phyloP scores from a whole-genome alignment of 2,888 invertebrate genomes.

The Leptothorax acervorum region DNA sequence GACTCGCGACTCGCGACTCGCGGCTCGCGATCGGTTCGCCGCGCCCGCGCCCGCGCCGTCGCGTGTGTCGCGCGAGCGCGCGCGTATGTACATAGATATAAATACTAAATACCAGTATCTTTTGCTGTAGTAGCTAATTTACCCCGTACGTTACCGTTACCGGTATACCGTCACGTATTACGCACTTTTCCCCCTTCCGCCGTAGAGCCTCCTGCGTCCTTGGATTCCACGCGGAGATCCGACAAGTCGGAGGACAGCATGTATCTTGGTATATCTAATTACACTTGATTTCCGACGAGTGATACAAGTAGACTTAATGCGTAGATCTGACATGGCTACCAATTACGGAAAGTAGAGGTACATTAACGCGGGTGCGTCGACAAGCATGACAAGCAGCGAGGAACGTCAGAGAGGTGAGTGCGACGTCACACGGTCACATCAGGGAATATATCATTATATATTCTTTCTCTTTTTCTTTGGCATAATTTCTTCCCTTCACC shows the following conservation, averaged over 20 bases:
- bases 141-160: conserved; percentile 33
- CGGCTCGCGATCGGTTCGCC: background rate
- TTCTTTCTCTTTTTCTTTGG: background rate
- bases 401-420: conserved; percentile 69
- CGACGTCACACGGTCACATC: background rate
- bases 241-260: conserved; percentile 23
- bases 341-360: conserved; percentile 46
- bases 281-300: conserved; percentile 13
- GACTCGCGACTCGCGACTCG: background rate
- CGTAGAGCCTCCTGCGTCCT: conserved; percentile 19
- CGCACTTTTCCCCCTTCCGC: background rate
- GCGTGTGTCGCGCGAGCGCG: conserved; percentile 17
- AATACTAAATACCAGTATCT: conserved; percentile 66
- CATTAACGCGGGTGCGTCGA: conserved; percentile 15
- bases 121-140: conserved; percentile 66
- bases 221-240: background rate
- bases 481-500: conserved; percentile 8
- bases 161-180: conserved; percentile 10
- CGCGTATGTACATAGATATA: conserved; percentile 55
- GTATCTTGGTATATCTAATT: conserved; percentile 43
- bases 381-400: conserved; percentile 35
- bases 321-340: conserved; percentile 52
- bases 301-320: conserved; percentile 56
- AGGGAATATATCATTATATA: background rate
- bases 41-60: background rate